phyloP scores from a whole-genome alignment of 2,888 invertebrate species.

The Deroplatys truncata region DNA sequence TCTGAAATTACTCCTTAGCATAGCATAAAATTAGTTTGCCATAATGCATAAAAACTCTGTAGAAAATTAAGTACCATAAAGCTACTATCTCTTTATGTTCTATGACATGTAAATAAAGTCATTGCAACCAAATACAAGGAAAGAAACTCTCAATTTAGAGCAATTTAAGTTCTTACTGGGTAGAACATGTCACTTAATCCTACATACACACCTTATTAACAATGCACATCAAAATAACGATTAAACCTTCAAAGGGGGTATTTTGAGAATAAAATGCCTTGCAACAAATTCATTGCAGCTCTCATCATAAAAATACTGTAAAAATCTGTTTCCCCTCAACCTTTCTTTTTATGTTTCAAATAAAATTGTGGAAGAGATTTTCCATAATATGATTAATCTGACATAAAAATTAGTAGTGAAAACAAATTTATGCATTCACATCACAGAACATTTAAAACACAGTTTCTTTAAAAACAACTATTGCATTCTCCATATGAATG shows the following conservation, averaged over 20 bases:
- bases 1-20: background rate
- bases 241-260: background rate
- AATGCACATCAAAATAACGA: background rate
- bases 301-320: background rate
- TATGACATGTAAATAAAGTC: background rate
- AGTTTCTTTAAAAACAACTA: background rate
- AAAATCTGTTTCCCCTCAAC: background rate
- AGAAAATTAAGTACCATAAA: constrained; percentile 6
- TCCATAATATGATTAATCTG: background rate
- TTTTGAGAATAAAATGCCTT: background rate
- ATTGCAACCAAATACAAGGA: background rate
- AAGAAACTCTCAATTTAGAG: background rate
- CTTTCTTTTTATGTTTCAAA: background rate
- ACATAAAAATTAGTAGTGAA: background rate
- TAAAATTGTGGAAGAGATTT: background rate
- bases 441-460: constrained; percentile 7
- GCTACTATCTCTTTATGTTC: background rate
- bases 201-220: background rate
- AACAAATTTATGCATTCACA: background rate
- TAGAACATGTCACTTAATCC: background rate
- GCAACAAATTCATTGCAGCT: background rate
- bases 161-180: background rate
- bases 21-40: background rate
- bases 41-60: background rate
- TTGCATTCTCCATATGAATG: background rate